These are phyloP conservation scores for Rhingia rostrata DNA, from an alignment of 2,888 invertebrate genomes.

Conservation along the genomic window DNA sequence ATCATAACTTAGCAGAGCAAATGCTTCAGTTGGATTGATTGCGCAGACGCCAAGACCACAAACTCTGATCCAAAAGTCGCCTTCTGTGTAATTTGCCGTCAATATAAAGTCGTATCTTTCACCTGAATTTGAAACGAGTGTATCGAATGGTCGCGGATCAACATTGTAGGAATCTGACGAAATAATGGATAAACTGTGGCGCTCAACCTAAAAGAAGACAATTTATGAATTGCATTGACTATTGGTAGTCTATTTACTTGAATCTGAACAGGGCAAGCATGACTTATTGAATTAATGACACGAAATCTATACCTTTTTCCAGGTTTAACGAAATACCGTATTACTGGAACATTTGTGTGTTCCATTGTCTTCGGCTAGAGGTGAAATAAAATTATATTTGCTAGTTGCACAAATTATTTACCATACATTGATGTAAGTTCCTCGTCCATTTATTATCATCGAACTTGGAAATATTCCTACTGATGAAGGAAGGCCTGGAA, in stretches of 20 bases:
- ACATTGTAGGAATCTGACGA: constrained; percentile 80
- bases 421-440: constrained; percentile 76
- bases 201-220: constrained; percentile 76
- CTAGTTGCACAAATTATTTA: not conserved
- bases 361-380: constrained; percentile 33
- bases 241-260: constrained; percentile 74
- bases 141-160: constrained; percentile 77
- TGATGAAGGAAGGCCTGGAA: constrained; percentile 77
- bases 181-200: constrained; percentile 79
- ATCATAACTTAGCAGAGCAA: constrained; percentile 77
- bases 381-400: not conserved
- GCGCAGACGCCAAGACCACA: constrained; percentile 77
- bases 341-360: constrained; percentile 75
- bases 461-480: constrained; percentile 76
- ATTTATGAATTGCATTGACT: not conserved
- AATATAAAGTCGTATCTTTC: constrained; percentile 84
- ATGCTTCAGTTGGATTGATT: constrained; percentile 74
- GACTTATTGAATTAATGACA: constrained; percentile 80
- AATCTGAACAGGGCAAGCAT: constrained; percentile 80
- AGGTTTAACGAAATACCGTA: constrained; percentile 76
- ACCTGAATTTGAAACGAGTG: constrained; percentile 81
- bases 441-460: constrained; percentile 79
- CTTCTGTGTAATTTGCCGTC: constrained; percentile 80
- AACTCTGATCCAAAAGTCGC: constrained; percentile 78
- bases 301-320: constrained; percentile 81